These are phyloP conservation scores for Caenorhabditis panamensis DNA, from an alignment of 2,888 invertebrate genomes.

Conservation along the genomic window DNA sequence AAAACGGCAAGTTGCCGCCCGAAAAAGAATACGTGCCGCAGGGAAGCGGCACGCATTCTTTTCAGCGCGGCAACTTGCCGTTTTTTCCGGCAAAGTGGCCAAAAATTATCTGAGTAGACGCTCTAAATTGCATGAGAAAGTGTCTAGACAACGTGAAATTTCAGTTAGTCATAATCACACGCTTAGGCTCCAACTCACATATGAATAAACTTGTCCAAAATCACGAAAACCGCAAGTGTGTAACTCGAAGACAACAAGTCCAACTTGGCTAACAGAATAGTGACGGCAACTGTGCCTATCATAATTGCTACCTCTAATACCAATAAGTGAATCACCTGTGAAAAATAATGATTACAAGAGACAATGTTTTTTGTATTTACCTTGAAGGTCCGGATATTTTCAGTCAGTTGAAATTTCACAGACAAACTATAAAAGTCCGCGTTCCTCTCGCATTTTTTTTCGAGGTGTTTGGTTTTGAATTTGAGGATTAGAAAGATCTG, in stretches of 20 bases:
- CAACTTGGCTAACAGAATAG: conserved; percentile 15
- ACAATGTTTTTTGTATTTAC: neutral
- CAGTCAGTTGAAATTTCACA: conserved; percentile 37
- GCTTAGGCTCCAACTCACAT: conserved; percentile 36
- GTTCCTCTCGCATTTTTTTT: conserved; percentile 20
- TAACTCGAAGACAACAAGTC: neutral
- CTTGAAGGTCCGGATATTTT: no score
- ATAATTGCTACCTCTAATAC: conserved; percentile 25
- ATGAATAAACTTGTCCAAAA: conserved; percentile 36
- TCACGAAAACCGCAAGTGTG: conserved; percentile 33
- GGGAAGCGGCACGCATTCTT: no score
- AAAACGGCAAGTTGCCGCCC: no score
- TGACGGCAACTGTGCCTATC: conserved; percentile 10
- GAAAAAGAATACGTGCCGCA: no score
- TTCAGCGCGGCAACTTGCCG: no score
- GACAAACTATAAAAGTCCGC: conserved; percentile 41
- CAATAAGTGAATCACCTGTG: conserved; percentile 26
- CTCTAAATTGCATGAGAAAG: no score
- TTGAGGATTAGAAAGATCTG: conserved; percentile 13
- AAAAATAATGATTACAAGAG: neutral
- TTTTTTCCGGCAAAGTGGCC: no score
- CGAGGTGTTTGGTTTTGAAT: conserved; percentile 8
- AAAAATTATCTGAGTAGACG: no score
- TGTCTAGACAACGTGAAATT: no score
- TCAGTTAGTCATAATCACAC: no score